Percentiles rank a stretch among this genome's conserved stretches.
Conservation (phyloP, 2,797 vertebrate species). For the Rhodeus uyekii region DNA sequence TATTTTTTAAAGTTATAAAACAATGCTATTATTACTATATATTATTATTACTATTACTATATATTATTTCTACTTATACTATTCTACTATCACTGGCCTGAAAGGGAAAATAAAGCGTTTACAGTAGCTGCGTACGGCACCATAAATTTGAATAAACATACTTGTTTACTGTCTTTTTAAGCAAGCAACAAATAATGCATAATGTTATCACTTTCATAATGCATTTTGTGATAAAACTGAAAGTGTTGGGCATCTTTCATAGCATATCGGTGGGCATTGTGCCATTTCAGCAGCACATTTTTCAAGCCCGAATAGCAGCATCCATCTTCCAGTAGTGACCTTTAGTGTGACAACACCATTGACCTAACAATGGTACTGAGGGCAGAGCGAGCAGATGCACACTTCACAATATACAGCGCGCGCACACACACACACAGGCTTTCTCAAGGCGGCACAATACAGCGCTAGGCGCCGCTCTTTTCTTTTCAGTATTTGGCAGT, state of each 20-base stretch:
- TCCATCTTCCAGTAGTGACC: conserved; percentile 25
- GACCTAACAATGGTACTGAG: conserved; percentile 26
- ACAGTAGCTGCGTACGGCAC: background rate
- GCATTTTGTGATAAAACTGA: background rate
- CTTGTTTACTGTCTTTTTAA: background rate
- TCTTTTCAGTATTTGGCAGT: conserved; percentile 50
- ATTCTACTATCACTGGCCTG: background rate
- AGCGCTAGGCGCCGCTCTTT: conserved; percentile 12
- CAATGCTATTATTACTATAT: background rate
- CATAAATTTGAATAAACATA: background rate
- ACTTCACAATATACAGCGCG: background rate
- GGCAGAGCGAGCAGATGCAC: background rate
- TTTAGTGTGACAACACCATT: conserved; percentile 27
- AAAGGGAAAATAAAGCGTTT: background rate
- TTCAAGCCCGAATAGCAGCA: conserved; percentile 3
- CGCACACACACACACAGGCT: conserved; percentile 8
- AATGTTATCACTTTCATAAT: background rate
- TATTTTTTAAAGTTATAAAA: too few species aligned
- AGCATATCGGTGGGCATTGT: background rate
- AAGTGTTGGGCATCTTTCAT: background rate
- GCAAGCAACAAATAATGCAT: background rate
- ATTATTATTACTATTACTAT: background rate
- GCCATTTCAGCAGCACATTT: conserved; percentile 12
- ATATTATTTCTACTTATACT: background rate
- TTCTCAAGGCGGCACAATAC: conserved; percentile 15